phyloP scores from a whole-genome alignment of 2,888 invertebrate genomes.

The Urechis unicinctus region DNA sequence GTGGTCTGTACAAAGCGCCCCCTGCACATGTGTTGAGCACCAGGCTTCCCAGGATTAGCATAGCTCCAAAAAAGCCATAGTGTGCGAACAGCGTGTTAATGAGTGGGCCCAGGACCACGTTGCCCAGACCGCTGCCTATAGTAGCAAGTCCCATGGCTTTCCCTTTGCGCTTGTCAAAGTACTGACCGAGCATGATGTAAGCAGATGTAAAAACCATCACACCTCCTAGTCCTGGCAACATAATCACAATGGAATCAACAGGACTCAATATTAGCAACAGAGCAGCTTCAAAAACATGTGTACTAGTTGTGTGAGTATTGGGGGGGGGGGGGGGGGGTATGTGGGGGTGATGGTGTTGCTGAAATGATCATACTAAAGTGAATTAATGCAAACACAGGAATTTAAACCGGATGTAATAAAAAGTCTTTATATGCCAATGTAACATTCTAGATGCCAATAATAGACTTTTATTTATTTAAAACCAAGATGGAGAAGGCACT shows the following conservation, averaged over 20 bases:
- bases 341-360: no score
- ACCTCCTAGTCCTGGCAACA: constrained; percentile 15
- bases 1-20: constrained; percentile 15
- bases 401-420: no score
- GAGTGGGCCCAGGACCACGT: constrained; percentile 13
- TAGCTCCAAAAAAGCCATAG: constrained; percentile 14
- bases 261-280: neutral
- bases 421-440: no score
- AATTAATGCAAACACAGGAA: neutral
- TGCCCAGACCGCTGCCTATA: constrained; percentile 19
- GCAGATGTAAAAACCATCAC: constrained; percentile 14
- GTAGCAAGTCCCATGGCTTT: constrained; percentile 18
- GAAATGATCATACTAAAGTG: neutral
- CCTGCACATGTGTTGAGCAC: constrained; percentile 7
- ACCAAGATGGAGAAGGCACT: no score
- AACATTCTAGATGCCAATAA: no score
- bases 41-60: constrained; percentile 15
- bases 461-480: no score
- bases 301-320: neutral
- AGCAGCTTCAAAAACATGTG: neutral
- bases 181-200: constrained; percentile 17
- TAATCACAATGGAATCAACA: neutral
- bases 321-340: no score
- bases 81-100: constrained; percentile 5
- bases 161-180: constrained; percentile 21